phyloP scores from a whole-genome alignment of 2,888 invertebrate species.

The Megastigmus dorsalis region DNA sequence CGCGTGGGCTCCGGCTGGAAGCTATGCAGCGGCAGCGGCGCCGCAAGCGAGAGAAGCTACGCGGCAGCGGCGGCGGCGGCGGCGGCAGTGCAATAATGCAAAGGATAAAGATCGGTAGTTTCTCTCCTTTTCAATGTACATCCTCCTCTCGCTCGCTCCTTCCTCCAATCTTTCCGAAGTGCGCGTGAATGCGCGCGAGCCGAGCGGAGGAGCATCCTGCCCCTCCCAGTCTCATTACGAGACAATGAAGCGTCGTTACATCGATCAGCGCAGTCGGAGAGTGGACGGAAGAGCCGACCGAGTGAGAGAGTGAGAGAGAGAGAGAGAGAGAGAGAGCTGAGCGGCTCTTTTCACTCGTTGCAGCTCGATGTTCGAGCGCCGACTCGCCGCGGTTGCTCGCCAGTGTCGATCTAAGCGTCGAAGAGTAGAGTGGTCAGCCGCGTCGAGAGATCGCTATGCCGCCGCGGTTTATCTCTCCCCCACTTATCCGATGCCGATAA shows the following conservation, averaged over 20 bases:
- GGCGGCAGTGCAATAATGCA: slow-evolving; percentile 24
- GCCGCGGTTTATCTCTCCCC: not conserved
- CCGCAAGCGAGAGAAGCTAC: not conserved
- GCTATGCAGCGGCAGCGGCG: no score
- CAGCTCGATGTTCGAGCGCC: no score
- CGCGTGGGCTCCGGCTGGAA: no score
- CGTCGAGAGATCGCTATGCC: no score
- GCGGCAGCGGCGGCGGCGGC: slow-evolving; percentile 4
- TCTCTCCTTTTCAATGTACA: not conserved
- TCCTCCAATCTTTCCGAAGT: slow-evolving; percentile 24
- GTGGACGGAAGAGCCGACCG: slow-evolving; percentile 32
- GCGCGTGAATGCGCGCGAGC: slow-evolving; percentile 35
- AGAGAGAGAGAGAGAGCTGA: no score
- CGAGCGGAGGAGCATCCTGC: slow-evolving; percentile 68
- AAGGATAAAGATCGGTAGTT: slow-evolving; percentile 32
- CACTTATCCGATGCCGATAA: no score
- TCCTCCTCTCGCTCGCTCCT: not conserved
- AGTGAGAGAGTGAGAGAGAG: no score
- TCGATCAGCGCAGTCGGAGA: slow-evolving; percentile 62
- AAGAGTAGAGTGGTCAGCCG: no score
- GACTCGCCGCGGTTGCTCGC: not conserved
- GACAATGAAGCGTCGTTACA: slow-evolving; percentile 70
- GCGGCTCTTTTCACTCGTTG: not conserved
- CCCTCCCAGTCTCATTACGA: slow-evolving; percentile 72
- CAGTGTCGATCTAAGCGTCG: not conserved